Conservation (phyloP, 2,888 invertebrate species). For the Callimorpha dominula region DNA sequence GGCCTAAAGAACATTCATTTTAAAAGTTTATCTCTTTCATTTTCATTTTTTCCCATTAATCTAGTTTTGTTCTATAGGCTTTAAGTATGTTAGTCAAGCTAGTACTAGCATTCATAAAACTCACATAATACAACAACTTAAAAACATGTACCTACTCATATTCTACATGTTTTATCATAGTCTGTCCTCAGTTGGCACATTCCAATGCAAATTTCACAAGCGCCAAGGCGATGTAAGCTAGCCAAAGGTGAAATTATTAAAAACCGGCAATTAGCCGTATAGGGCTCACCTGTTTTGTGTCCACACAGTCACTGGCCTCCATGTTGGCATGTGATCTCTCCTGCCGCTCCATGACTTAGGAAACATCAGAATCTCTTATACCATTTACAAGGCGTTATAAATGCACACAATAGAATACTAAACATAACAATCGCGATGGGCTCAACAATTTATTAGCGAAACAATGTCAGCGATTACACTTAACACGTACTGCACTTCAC, state of each 20-base stretch:
- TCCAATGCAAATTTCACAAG: slow-evolving; percentile 56
- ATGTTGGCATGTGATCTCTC: slow-evolving; percentile 86
- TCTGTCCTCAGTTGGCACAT: slow-evolving; percentile 43
- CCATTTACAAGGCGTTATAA: slow-evolving; percentile 72
- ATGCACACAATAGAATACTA: slow-evolving; percentile 75
- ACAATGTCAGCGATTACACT: slow-evolving; percentile 84
- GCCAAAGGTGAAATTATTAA: slow-evolving; percentile 68
- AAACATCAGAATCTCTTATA: slow-evolving; percentile 84
- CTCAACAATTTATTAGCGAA: slow-evolving; percentile 78
- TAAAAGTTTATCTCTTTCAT: slow-evolving; percentile 16
- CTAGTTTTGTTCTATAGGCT: not conserved
- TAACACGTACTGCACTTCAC: slow-evolving; percentile 74
- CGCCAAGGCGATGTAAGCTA: slow-evolving; percentile 59
- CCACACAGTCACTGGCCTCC: slow-evolving; percentile 88
- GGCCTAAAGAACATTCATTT: slow-evolving; percentile 27
- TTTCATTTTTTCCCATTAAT: not conserved
- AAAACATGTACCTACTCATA: slow-evolving; percentile 38
- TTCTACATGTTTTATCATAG: slow-evolving; percentile 32
- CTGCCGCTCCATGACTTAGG: slow-evolving; percentile 82
- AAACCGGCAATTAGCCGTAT: slow-evolving; percentile 78
- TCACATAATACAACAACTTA: slow-evolving; percentile 13
- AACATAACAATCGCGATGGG: slow-evolving; percentile 84
- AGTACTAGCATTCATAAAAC: slow-evolving; percentile 7
- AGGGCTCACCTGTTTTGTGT: slow-evolving; percentile 88
- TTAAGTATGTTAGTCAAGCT: not conserved